Evolutionary conservation across 2,888 invertebrate species (phyloP).

Genomic region (Acleris laterana): DNA sequence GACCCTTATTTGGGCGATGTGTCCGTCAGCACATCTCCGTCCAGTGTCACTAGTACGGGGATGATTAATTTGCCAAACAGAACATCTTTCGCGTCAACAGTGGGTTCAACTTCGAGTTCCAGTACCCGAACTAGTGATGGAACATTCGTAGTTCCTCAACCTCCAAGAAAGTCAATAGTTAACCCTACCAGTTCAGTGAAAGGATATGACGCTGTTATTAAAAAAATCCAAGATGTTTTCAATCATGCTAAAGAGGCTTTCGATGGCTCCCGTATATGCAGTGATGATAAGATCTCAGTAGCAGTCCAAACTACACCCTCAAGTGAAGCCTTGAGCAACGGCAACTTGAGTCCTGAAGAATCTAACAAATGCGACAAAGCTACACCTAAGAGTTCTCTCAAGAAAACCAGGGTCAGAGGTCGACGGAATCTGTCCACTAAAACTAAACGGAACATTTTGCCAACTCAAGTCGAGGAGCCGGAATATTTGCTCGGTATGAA

Average conservation of each 20-base stretch:
- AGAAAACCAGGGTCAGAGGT: conserved; percentile 74
- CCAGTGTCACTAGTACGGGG: conserved; percentile 77
- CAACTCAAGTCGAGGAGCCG: conserved; percentile 74
- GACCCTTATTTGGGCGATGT: conserved; percentile 78
- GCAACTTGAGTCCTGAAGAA: conserved; percentile 75
- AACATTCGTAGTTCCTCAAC: conserved; percentile 77
- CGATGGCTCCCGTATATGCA: conserved; percentile 60
- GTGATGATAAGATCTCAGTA: conserved; percentile 72
- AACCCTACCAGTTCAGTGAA: conserved; percentile 73
- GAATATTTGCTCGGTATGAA: conserved; percentile 76
- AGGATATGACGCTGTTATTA: conserved; percentile 72
- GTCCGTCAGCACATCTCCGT: conserved; percentile 74
- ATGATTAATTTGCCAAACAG: conserved; percentile 74
- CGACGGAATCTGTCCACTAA: conserved; percentile 72
- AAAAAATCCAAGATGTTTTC: conserved; percentile 76
- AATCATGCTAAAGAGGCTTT: conserved; percentile 67
- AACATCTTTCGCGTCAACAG: conserved; percentile 74
- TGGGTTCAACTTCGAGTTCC: conserved; percentile 69
- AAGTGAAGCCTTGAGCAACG: conserved; percentile 66
- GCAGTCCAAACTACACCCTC: conserved; percentile 70
- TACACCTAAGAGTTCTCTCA: conserved; percentile 83
- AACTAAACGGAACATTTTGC: conserved; percentile 73
- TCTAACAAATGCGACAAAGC: conserved; percentile 68
- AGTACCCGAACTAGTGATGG: conserved; percentile 80
- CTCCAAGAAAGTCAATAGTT: conserved; percentile 71